Evolutionary conservation across 2,888 invertebrate species (phyloP).

Genomic region (Pristionchus arcanus): DNA sequence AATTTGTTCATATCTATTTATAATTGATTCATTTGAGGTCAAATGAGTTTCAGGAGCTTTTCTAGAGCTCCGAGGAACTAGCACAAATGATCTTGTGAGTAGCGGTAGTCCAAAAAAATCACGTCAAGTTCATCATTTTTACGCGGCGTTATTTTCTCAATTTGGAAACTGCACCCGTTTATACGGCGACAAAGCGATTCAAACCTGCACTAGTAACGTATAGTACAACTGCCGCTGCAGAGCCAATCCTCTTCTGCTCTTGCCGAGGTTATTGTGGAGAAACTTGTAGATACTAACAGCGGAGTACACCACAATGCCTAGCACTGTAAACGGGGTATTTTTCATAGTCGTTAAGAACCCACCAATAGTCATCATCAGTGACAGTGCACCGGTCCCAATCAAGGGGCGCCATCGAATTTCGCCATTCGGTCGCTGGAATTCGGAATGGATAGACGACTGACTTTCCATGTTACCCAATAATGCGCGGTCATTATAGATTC

Average conservation of each 20-base stretch:
- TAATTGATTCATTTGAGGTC: too few species aligned
- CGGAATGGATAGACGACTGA: neutral
- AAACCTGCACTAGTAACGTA: neutral
- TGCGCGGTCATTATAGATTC: neutral
- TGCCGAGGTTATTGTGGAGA: neutral
- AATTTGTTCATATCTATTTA: neutral
- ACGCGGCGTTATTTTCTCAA: neutral
- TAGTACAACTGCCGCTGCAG: conserved; percentile 2
- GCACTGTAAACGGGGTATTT: neutral
- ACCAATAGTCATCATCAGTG: neutral
- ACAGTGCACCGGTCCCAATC: neutral
- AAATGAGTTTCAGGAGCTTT: too few species aligned
- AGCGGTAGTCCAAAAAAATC: too few species aligned
- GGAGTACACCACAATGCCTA: neutral
- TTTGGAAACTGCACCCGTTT: too few species aligned
- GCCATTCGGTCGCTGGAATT: neutral
- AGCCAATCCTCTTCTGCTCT: neutral
- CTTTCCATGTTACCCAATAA: neutral
- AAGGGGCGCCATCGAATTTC: neutral
- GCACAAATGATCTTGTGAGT: too few species aligned
- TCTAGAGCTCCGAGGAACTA: too few species aligned
- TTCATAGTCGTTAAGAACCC: too few species aligned
- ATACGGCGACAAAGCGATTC: neutral
- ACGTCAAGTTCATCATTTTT: too few species aligned
- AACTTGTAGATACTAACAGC: neutral